Percentiles rank a stretch among this genome's conserved stretches.
Conservation (phyloP, 2,797 vertebrate species). For the Dicrostonyx torquatus region DNA sequence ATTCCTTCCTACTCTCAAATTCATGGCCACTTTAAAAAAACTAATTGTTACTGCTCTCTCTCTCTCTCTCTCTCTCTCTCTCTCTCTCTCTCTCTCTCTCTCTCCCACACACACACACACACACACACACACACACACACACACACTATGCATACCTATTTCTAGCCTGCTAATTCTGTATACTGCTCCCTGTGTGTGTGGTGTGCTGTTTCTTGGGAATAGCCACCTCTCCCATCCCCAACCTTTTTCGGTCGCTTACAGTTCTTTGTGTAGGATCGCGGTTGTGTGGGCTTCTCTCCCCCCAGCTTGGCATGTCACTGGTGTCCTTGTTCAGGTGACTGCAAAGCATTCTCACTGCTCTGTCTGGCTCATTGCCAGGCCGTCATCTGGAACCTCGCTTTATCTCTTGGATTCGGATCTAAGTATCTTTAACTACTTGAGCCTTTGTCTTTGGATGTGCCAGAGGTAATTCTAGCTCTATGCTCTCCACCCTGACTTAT, state of each 20-base stretch:
- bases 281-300: not conserved
- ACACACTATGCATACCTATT: not conserved
- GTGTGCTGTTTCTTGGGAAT: not conserved
- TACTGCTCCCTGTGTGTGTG: not conserved
- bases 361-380: not conserved
- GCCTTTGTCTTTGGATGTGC: not conserved
- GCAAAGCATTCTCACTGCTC: not conserved
- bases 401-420: constrained; percentile 12
- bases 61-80: not conserved
- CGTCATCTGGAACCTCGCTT: not conserved
- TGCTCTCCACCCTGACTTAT: not conserved
- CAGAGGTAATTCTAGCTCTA: not conserved
- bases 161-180: not conserved
- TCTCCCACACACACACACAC: not conserved
- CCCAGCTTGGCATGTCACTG: not conserved
- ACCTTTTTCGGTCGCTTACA: too few relatives aligned
- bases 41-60: not conserved
- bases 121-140: not conserved
- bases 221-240: not conserved
- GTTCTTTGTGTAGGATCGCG: not conserved
- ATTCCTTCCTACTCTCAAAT: not conserved
- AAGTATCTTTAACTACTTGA: not conserved
- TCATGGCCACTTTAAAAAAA: not conserved
- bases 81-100: not conserved
- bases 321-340: not conserved